A percentile compares a stretch with the other conserved stretches of the same genome.
phyloP scores from a whole-genome alignment of 2,888 invertebrate genomes.

The Lysandra bellargus region DNA sequence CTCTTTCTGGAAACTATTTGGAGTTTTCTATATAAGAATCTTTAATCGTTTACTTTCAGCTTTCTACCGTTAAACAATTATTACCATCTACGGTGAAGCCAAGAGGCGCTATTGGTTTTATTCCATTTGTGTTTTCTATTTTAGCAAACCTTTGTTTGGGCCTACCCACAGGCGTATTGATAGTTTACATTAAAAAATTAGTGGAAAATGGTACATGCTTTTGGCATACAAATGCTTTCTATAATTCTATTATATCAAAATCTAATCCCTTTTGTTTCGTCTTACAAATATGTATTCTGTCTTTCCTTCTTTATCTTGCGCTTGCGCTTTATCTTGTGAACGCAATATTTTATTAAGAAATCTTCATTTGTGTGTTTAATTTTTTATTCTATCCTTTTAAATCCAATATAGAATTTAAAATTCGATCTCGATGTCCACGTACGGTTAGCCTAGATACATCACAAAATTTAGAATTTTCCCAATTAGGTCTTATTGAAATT shows the following conservation, averaged over 20 bases:
- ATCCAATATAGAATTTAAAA: background rate
- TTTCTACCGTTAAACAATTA: conserved; percentile 19
- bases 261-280: too few species aligned
- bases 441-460: background rate
- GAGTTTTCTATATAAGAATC: background rate
- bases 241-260: background rate
- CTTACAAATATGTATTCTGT: too few species aligned
- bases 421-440: background rate
- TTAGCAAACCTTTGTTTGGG: background rate
- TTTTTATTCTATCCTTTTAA: background rate
- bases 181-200: background rate
- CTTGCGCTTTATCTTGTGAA: background rate
- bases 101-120: conserved; percentile 4
- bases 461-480: background rate
- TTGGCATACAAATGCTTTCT: background rate
- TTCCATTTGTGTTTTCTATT: conserved; percentile 7
- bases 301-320: too few species aligned
- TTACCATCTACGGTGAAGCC: background rate
- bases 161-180: background rate
- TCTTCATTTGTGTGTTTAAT: background rate
- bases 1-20: background rate
- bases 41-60: conserved; percentile 5
- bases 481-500: background rate
- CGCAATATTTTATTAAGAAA: background rate
- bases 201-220: too few species aligned